Evolutionary conservation across 2,797 vertebrate genomes (phyloP), one percentile per base, ranked within the genome.

Genomic region (Adrianichthys oophorus): DNA sequence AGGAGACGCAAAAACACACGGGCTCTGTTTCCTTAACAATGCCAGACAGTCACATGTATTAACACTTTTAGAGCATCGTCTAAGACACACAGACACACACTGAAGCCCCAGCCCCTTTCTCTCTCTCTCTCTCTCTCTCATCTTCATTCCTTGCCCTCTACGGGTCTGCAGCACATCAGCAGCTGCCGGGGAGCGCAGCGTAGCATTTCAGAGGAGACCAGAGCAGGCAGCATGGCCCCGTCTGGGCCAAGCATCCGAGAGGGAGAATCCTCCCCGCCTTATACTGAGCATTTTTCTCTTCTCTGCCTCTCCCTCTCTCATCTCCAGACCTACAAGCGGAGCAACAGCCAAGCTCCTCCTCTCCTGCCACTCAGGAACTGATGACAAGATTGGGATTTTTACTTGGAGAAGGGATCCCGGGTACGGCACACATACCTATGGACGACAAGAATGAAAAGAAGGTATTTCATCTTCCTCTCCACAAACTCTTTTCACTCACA

Each of bases 301-400:
- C 56, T 47, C 63, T 49, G 45, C 43, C 51, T 47, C 40, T 37
- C 41, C 12, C 62, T 21, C 64, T 47, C 59, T 57, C 52, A 45
- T 67, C 68, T 81, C 54, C 84, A 95, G 94, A 95, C 91, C 91
- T 91, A 80, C 94, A 93, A 74, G 78, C 89, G 16, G 92, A 94
- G 84, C 94, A 93, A 89, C 93, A 94, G 80, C 87, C 91, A 12
- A 92, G 91, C 92, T 94, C 96, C 93, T 94, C 96, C 93, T 97
- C 96, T 41, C 95, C 96, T 70, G 96, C 97, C 87, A 95, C 95
- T 89, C 97, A 98, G 88, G 97, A 99, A 91, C 83, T 99, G 93
- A 98, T 99, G 97, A 99, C 97, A 85, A 94, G 97, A 84, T 80
- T 98, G 89, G 97, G 97, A 59, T 98, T 99, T 92, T 93, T 98